Evolutionary conservation across 2,888 invertebrate genomes (phyloP).

Genomic region (Autographa gamma): DNA sequence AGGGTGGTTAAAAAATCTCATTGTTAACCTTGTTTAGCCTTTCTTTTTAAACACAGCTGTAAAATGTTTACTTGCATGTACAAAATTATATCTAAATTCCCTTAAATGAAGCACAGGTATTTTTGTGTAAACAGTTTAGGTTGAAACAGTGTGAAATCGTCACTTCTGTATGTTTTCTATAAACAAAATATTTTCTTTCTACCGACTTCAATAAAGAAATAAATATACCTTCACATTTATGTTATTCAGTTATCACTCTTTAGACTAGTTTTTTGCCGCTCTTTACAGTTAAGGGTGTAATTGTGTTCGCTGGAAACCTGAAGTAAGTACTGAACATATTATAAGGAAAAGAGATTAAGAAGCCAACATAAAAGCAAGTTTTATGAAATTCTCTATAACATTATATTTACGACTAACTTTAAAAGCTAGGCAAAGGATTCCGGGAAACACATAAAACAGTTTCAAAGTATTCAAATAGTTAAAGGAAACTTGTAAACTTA

Average conservation of each 20-base stretch:
- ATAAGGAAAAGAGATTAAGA: not conserved
- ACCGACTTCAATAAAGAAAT: no score
- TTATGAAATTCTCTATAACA: no score
- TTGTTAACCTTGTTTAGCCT: not conserved
- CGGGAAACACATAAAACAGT: not conserved
- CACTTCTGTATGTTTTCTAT: no score
- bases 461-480: not conserved
- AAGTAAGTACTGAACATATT: not conserved
- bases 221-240: no score
- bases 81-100: not conserved
- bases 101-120: not conserved
- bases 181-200: no score
- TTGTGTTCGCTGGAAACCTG: not conserved
- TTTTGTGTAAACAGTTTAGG: no score
- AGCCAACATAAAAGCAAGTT: not conserved
- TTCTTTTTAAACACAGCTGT: not conserved
- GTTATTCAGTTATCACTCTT: no score
- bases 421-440: no score
- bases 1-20: not conserved
- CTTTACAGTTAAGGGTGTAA: not conserved
- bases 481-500: not conserved
- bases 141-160: no score
- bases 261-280: no score
- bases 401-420: no score
- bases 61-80: not conserved